phyloP scores from a whole-genome alignment of 2,888 invertebrate genomes.

The Spodoptera picta region DNA sequence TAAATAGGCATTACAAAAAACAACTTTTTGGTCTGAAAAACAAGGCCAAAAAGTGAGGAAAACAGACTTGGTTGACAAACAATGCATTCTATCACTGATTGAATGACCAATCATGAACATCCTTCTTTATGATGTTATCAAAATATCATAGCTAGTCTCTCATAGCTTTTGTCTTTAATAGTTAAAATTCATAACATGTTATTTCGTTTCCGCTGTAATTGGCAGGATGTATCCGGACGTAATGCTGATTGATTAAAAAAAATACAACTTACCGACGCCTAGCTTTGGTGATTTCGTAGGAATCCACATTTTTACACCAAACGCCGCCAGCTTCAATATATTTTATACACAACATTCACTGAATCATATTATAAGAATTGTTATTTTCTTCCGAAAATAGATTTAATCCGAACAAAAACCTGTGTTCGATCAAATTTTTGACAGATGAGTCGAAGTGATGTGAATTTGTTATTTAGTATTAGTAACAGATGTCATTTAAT shows the following conservation, averaged over 20 bases:
- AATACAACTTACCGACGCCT: constrained; percentile 91
- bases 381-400: constrained; percentile 59
- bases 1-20: constrained; percentile 17
- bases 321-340: constrained; percentile 33
- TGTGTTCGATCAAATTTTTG: constrained; percentile 55
- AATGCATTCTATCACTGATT: constrained; percentile 25
- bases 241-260: constrained; percentile 75
- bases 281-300: constrained; percentile 92
- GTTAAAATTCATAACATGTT: constrained; percentile 82
- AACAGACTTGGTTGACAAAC: constrained; percentile 44
- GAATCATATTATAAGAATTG: constrained; percentile 57
- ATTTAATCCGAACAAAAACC: constrained; percentile 55
- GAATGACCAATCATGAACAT: constrained; percentile 14
- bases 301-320: constrained; percentile 90
- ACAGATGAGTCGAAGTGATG: constrained; percentile 43
- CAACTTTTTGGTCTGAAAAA: constrained; percentile 30
- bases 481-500: too few species aligned
- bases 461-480: not conserved
- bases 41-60: constrained; percentile 39
- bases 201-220: constrained; percentile 83
- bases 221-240: constrained; percentile 74
- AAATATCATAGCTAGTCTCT: constrained; percentile 20
- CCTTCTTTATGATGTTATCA: constrained; percentile 6
- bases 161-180: constrained; percentile 57
- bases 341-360: constrained; percentile 43